Evolutionary conservation across 2,888 invertebrate genomes (phyloP).

Genomic region (Panorpa germanica): DNA sequence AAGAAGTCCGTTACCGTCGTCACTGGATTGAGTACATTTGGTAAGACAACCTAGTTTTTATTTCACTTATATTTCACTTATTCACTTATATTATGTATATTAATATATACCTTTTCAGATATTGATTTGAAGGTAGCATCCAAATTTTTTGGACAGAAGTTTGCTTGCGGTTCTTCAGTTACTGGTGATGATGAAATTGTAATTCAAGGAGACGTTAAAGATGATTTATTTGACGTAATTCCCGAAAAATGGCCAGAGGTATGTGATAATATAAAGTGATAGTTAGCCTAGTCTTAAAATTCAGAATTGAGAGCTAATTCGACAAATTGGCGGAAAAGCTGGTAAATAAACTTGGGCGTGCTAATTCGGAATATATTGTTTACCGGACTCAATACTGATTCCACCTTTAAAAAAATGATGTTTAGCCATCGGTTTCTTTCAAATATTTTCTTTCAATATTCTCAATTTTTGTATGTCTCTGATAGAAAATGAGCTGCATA

Average conservation of each 20-base stretch:
- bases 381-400: no score
- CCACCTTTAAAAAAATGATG: neutral
- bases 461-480: neutral
- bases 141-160: constrained; percentile 93
- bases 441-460: neutral
- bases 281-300: no score
- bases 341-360: no score
- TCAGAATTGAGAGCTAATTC: no score
- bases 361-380: no score
- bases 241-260: constrained; percentile 97
- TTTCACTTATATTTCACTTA: constrained; percentile 1
- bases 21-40: constrained; percentile 86
- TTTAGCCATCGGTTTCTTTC: neutral
- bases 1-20: constrained; percentile 98
- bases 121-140: constrained; percentile 96
- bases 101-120: constrained; percentile 34
- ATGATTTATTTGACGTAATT: constrained; percentile 93
- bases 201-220: constrained; percentile 97
- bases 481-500: neutral
- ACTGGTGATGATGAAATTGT: constrained; percentile 99
- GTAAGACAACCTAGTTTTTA: constrained; percentile 26
- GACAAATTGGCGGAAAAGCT: no score
- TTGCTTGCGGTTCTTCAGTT: constrained; percentile 98
- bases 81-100: constrained; percentile 1
- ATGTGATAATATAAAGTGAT: no score